A percentile compares a stretch with the other conserved stretches of the same genome.
Conservation (phyloP, 2,888 invertebrate genomes). For the Xanthorhoe spadicearia region DNA sequence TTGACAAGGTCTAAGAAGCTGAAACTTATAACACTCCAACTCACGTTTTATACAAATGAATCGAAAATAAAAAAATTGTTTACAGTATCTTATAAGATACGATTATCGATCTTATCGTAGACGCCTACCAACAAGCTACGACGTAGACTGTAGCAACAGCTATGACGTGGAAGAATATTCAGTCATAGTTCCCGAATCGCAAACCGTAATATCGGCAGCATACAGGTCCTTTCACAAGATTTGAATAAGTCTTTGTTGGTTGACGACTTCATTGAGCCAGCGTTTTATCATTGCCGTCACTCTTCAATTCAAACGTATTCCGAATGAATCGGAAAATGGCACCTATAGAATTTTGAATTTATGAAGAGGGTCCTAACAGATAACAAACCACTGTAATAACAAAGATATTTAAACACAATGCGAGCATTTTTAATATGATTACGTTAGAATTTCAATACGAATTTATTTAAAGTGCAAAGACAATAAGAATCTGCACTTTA, state of each 20-base stretch:
- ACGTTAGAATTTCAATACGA: neutral
- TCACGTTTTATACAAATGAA: neutral
- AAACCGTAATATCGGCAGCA: neutral
- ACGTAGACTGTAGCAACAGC: too few species aligned
- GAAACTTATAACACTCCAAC: neutral
- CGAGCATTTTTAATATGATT: neutral
- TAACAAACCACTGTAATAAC: neutral
- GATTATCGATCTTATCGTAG: too few species aligned
- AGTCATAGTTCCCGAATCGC: neutral
- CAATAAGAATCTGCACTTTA: conserved; percentile 6
- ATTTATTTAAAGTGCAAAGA: conserved; percentile 4
- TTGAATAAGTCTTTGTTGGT: conserved; percentile 32
- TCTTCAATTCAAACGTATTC: conserved; percentile 12
- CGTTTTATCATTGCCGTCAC: conserved; percentile 25
- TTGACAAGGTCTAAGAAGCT: neutral
- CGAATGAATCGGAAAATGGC: conserved; percentile 8
- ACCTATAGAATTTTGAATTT: neutral
- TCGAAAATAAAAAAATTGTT: too few species aligned
- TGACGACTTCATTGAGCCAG: conserved; percentile 24
- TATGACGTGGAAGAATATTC: neutral
- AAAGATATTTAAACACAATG: neutral
- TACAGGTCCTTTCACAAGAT: conserved; percentile 12
- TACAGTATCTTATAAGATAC: too few species aligned
- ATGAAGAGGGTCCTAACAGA: conserved; percentile 1
- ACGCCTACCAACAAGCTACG: too few species aligned